These are phyloP conservation scores for Philotrypesis tridentata DNA, from an alignment of 1,140 invertebrate species.

Conservation along the genomic window DNA sequence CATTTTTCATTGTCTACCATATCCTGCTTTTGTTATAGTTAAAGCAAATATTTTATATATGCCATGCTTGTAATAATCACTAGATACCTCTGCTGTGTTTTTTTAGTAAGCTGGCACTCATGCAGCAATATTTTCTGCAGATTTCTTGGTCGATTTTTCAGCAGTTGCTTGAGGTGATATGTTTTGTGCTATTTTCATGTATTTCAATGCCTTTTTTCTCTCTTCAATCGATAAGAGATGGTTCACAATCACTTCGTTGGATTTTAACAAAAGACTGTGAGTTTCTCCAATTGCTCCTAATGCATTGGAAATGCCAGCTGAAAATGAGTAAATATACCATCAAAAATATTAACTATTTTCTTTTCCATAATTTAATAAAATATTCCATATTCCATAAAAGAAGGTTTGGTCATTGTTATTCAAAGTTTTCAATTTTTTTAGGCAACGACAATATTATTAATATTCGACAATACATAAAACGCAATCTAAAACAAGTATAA, in stretches of 20 bases:
- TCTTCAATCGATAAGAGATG: slow-evolving; percentile 40
- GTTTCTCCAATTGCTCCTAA: slow-evolving; percentile 40
- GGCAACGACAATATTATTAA: neutral
- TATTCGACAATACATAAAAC: neutral
- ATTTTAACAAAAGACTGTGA: slow-evolving; percentile 41
- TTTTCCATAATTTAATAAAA: too few relatives aligned
- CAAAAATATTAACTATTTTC: too few relatives aligned
- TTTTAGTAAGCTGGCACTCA: neutral
- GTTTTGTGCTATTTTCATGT: neutral
- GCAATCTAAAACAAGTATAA: neutral
- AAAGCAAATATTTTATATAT: neutral
- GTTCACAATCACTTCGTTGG: slow-evolving; percentile 46
- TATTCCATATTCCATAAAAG: too few relatives aligned
- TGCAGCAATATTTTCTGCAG: neutral
- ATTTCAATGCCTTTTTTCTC: neutral
- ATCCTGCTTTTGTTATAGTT: neutral
- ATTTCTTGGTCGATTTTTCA: neutral
- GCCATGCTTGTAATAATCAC: neutral
- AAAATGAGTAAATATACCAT: too few relatives aligned
- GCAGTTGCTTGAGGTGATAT: neutral
- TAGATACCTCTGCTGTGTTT: neutral
- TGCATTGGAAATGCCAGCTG: slow-evolving; percentile 49
- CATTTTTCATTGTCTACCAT: neutral
- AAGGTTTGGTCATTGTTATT: too few relatives aligned
- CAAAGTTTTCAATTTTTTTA: too few relatives aligned